Base-by-base conservation (phyloP, 2,888 invertebrate species). In the Heliconius sara region DNA sequence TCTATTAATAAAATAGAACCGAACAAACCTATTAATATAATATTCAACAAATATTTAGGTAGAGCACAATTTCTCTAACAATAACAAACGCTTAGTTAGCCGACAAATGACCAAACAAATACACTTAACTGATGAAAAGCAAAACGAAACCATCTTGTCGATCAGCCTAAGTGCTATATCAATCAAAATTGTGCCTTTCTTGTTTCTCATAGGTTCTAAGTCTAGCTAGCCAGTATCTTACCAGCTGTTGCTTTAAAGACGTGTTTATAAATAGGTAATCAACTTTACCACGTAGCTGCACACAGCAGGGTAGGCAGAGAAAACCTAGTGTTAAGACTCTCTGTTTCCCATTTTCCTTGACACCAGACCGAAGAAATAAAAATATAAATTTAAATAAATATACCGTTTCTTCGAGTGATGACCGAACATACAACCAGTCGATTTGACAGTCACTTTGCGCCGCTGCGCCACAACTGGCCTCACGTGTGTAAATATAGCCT, bases 401-500 rank as follows among this genome's bases (percentile, higher is more conserved):
- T 43, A 13, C 43, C 43, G 4, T 4, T 47, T 47, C 16, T 5
- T 47, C 47, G 47, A 47, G 3, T 16, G 5, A 0, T 0, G 3
- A 47, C 16, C 47, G 16, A 16, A 47, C 47, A 1, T 1, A 5
- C 47, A 4, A 47, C 47, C 47, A 39, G 9, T 39, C 34, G 34
- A 9, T 39, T 34, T 9, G 1, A 39, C 34, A 39, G 34, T 39
- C 34, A 34, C 34, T 34, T 34, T 5, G 5, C 16, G 47, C 16
- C 43, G 0, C 13, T 12, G 13, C 13, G 47, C 47, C 47, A 47
- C 47, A 5, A 16, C 16, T 39, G 16, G 5, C 16, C 47, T 39
- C 9, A 39, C 34, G 83, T 84, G 83, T 85, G 84, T 84, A 87
- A 87, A 89, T 87, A 87, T 84, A 88, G 83, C 86, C 85, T 87